Evolutionary conservation across 2,797 vertebrate genomes (phyloP), one percentile per base, ranked within the genome.

Genomic region (Ptychadena robeensis): DNA sequence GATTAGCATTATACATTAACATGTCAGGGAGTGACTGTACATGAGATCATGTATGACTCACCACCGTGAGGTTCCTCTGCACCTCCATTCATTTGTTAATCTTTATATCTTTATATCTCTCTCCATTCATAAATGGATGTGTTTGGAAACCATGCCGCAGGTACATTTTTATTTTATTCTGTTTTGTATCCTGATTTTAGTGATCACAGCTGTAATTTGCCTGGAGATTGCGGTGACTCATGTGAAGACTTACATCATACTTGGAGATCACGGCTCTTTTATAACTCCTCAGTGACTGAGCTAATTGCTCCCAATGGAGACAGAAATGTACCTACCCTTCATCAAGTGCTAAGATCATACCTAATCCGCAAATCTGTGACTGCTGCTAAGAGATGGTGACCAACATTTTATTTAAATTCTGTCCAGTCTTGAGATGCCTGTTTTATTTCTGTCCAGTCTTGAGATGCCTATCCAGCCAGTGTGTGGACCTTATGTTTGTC

Each of bases 161-260:
- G 10, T 31, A 48, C 31, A 15, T 79, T 59, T 69, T 18, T 15
- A 28, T 53, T 53, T 78, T 25, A 53, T 28, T 53, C 44, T 53
- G 40, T 44, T 44, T 34, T 37, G 38, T 27, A 38, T 78, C 11
- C n/a, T 27, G 32, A 66, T 53, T 53, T 22, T 7, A 18, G 15
- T 48, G 22, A 76, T 79, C 37, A 35, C 9, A 10, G 57, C n/a
- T 32, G 40, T 59, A 79, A 40, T 69, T 79, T 79, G 40, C 76
- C 75, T 48, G 35, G 31, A 68, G 65, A 79, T 9, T 57, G 11
- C 34, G 28, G n/a, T 79, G 76, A 79, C 76, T 79, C 76, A 79
- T 48, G 40, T 79, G 12, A 25, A 35, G 32, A 28, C 28, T 67
- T 78, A 53, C 40, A 67, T 78, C 64, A 78, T 57, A 30, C 30